Evolutionary conservation across 2,113 vertebrate species (phyloP).

Genomic region (Copsychus sechellarum): DNA sequence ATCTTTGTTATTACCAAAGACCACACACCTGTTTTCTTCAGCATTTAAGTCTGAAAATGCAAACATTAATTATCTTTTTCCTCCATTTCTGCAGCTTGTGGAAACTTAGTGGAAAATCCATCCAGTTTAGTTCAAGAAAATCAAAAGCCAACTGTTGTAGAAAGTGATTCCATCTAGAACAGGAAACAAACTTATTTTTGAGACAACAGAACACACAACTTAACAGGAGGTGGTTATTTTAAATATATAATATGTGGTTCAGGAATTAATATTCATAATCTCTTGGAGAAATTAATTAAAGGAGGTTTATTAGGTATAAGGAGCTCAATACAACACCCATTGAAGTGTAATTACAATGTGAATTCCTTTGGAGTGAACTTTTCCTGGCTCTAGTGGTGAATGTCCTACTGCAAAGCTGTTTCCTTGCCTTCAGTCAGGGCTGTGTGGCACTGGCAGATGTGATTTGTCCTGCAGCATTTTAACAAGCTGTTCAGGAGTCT

Average conservation of each 20-base stretch:
- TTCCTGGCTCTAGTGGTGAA: not conserved
- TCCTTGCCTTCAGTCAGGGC: not conserved
- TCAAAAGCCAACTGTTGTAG: not conserved
- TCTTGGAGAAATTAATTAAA: not conserved
- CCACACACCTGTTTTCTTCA: not conserved
- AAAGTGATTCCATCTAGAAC: not conserved
- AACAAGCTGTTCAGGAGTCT: not conserved
- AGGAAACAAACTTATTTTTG: not conserved
- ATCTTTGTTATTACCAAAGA: not conserved
- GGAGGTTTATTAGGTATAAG: not conserved
- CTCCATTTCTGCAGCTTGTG: not conserved
- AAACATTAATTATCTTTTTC: not conserved
- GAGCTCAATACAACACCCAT: not conserved
- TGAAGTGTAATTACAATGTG: not conserved
- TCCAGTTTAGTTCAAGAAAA: not conserved
- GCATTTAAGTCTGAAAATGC: not conserved
- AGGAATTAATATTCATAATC: conserved; percentile 7
- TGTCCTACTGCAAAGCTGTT: not conserved
- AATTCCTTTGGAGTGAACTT: conserved; percentile 8
- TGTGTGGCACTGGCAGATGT: not conserved
- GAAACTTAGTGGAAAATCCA: not conserved
- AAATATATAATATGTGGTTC: not conserved
- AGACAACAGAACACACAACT: not conserved
- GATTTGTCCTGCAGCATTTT: conserved; percentile 8
- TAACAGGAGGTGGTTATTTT: not conserved